Conservation (phyloP, 2,888 invertebrate species). For the Cecidostiba fungosa region DNA sequence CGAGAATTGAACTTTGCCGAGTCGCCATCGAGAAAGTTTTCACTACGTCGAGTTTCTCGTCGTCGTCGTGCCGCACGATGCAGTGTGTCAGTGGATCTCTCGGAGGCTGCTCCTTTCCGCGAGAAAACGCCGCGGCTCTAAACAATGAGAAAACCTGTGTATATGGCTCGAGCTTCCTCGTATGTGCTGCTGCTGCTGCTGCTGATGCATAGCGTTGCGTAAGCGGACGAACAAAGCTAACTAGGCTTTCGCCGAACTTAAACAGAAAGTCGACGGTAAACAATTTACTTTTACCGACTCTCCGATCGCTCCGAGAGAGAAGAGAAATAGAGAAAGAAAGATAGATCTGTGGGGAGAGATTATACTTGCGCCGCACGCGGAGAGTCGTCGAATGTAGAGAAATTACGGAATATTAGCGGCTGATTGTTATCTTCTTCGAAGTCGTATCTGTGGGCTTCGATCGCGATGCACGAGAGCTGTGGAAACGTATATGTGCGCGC, state of each 20-base stretch:
- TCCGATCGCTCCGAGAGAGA: background rate
- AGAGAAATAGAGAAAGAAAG: slow-evolving; percentile 8
- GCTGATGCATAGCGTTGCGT: slow-evolving; percentile 17
- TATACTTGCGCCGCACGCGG: background rate
- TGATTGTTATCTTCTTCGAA: slow-evolving; percentile 10
- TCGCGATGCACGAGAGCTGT: background rate
- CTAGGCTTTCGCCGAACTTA: slow-evolving; percentile 37
- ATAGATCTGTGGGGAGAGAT: background rate
- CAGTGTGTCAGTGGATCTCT: slow-evolving; percentile 73
- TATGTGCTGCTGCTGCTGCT: background rate
- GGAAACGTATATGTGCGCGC: background rate
- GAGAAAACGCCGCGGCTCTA: slow-evolving; percentile 13
- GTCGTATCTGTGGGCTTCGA: background rate
- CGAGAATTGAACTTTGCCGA: slow-evolving; percentile 24
- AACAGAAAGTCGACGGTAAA: slow-evolving; percentile 47
- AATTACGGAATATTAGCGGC: slow-evolving; percentile 19
- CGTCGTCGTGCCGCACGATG: slow-evolving; percentile 45
- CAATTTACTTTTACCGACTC: slow-evolving; percentile 31
- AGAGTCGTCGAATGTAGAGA: background rate
- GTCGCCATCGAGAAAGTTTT: slow-evolving; percentile 21
- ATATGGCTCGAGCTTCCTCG: background rate
- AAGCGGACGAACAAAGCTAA: slow-evolving; percentile 20
- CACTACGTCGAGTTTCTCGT: background rate
- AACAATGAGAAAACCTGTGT: slow-evolving; percentile 9
- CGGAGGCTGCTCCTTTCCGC: slow-evolving; percentile 2